Conservation (phyloP, 2,888 invertebrate species). For the Pseudococcus longispinus region DNA sequence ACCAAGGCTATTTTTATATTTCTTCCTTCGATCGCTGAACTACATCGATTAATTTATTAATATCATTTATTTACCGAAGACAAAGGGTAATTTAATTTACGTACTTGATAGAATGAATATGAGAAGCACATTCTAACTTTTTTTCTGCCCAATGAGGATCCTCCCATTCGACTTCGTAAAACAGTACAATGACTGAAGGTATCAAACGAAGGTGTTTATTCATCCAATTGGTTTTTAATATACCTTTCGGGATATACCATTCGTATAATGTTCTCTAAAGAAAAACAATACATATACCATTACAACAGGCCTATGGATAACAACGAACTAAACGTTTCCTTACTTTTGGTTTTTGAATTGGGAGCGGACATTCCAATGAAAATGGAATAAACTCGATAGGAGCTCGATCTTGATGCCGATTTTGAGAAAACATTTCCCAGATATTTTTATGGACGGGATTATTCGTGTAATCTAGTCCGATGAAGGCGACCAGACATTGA, state of each 20-base stretch:
- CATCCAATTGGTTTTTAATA: constrained; percentile 94
- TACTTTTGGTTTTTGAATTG: constrained; percentile 78
- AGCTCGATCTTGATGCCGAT: constrained; percentile 80
- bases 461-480: constrained; percentile 83
- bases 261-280: constrained; percentile 79
- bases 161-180: constrained; percentile 98
- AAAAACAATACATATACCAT: constrained; percentile 37
- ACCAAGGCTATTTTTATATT: constrained; percentile 84
- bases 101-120: constrained; percentile 80
- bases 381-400: constrained; percentile 84
- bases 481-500: constrained; percentile 84
- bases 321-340: not conserved
- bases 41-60: constrained; percentile 60
- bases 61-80: not conserved
- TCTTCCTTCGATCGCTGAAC: constrained; percentile 76
- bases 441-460: constrained; percentile 89
- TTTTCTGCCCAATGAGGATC: constrained; percentile 93
- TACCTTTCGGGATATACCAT: constrained; percentile 93
- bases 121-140: constrained; percentile 89
- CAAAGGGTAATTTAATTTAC: constrained; percentile 39
- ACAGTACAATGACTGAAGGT: constrained; percentile 92
- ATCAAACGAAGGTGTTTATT: constrained; percentile 87
- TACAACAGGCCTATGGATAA: not conserved
- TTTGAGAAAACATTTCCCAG: constrained; percentile 90
- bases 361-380: constrained; percentile 84